Base-by-base conservation (phyloP, 2,888 invertebrate species). In the Stenolophus ochropezus region DNA sequence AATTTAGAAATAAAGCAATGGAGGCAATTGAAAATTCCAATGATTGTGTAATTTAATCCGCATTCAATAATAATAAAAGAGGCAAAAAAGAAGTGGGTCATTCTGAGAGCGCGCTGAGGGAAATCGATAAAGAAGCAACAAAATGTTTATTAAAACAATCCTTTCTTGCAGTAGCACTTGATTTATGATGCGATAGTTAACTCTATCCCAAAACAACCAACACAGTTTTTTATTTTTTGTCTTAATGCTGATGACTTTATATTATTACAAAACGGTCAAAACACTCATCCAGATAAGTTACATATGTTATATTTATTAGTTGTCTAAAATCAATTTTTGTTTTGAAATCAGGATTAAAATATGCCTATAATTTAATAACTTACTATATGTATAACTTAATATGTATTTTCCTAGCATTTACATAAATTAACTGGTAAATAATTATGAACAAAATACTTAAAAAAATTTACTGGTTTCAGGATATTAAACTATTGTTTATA, bases 121-220 rank as follows among this genome's bases (percentile, higher is more conserved):
- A 58, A 14, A 58, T 58, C 58, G 58, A 58, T 58, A 58, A n/a
- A 58, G n/a, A 58, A 58, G 21, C 21, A 58, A 58, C 58, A 23
- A 14, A 58, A 58, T 58, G 58, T 58, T 58, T 58, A 58, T 58
- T 58, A 58, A 58, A 58, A 58, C 25, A 58, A 58, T 58, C 4
- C 33, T 1, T 42, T 42, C 33, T 2, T 51, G 23, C 20, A 25
- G 21, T 51, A 58, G 58, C 3, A 21, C 58, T 6, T 21, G 58
- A 58, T 58, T 58, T 58, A 58, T 56, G 56, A 56, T 56, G 8
- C 20, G 18, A 58, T 25, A 4, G 23, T 58, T 58, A 58, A 58
- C 58, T 21, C n/a, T 23, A 23, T 6, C 58, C 21, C 8, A 11
- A 42, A 42, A 8, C 33, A 42, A 42, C 11, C 8, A 1, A 42